Conservation (phyloP, 2,797 vertebrate species). For the Dipus sagitta region DNA sequence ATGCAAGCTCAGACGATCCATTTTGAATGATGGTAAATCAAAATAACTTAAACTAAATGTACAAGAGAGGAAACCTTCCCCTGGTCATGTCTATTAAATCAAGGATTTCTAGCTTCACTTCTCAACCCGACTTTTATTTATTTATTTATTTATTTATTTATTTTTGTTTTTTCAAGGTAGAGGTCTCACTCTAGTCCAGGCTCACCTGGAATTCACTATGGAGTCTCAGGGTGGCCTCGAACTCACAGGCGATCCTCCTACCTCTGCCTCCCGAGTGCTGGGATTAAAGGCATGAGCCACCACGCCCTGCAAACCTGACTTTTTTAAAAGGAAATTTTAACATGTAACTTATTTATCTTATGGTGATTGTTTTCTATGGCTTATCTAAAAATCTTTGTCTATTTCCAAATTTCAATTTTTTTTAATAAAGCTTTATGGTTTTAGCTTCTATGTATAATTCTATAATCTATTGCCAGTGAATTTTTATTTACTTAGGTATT, state of each 20-base stretch:
- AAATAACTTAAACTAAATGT: neutral
- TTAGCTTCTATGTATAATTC: neutral
- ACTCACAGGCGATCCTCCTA: no score
- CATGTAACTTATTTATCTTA: neutral
- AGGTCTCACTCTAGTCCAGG: no score
- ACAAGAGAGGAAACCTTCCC: neutral
- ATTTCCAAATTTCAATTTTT: neutral
- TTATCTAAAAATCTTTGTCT: constrained; percentile 19
- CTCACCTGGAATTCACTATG: no score
- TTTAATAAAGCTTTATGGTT: neutral
- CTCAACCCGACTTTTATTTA: neutral
- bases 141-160: no score
- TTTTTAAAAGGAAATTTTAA: neutral
- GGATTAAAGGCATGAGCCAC: no score
- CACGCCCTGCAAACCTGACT: no score
- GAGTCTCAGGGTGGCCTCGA: no score
- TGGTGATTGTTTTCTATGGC: constrained; percentile 3
- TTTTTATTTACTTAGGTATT: neutral
- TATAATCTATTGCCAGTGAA: neutral
- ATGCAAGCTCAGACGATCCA: neutral
- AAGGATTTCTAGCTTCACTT: neutral
- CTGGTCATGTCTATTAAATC: neutral
- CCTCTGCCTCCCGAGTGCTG: no score
- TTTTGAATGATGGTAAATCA: neutral
- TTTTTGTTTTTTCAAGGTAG: no score